Percentiles rank a stretch among this genome's conserved stretches.
These are phyloP conservation scores for Damaliscus lunatus DNA, from an alignment of 2,113 vertebrate species.

Conservation along the genomic window DNA sequence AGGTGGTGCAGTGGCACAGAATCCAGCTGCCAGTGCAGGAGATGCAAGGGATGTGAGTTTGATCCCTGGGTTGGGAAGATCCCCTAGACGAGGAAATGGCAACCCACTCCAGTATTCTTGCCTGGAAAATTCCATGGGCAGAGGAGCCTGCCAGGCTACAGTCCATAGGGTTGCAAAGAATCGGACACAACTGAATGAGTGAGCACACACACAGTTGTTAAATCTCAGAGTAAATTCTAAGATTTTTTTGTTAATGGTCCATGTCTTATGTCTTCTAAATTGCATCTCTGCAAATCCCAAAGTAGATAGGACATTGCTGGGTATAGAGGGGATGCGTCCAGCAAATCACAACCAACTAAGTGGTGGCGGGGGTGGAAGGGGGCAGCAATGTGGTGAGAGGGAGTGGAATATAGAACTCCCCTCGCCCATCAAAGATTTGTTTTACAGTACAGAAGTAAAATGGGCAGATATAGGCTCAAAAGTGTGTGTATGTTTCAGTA, in stretches of 20 bases:
- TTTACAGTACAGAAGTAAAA: background rate
- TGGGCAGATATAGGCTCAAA: background rate
- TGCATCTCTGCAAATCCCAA: background rate
- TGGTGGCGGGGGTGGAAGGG: fast-evolving
- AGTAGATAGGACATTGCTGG: background rate
- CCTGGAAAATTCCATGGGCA: background rate
- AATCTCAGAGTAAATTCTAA: background rate
- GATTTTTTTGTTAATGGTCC: background rate
- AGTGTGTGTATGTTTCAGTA: background rate
- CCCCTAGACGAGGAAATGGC: background rate
- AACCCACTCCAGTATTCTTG: background rate
- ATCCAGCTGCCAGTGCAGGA: background rate
- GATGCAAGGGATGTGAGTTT: background rate
- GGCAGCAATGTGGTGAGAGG: background rate
- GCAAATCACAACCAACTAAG: background rate
- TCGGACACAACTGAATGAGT: background rate
- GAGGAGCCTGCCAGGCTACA: background rate
- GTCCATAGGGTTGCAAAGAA: background rate
- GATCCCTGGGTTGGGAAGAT: background rate
- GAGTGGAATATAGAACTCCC: background rate
- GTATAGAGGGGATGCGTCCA: background rate
- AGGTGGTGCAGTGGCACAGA: background rate
- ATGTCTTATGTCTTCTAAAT: background rate
- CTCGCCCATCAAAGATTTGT: background rate
- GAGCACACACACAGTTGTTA: background rate